Percentiles rank a stretch among this genome's conserved stretches.
Conservation (phyloP, 2,113 vertebrate species). For the Fulica atra region DNA sequence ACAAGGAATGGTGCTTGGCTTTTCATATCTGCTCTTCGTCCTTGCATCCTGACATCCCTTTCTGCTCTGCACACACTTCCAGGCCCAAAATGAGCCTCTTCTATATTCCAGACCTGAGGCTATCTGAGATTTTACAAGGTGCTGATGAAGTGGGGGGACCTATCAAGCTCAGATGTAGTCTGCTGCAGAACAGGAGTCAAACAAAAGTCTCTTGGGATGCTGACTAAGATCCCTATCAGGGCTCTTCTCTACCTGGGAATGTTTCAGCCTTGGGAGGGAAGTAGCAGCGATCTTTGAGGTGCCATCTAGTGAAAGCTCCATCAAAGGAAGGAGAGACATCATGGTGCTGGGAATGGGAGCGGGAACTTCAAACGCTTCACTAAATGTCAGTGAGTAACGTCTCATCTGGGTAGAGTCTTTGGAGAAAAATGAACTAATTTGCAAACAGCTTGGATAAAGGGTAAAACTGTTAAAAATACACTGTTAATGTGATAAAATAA, state of each 20-base stretch:
- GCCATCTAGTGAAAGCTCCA: neutral
- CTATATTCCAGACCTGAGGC: neutral
- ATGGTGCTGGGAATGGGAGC: conserved; percentile 5
- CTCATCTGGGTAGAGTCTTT: conserved; percentile 37
- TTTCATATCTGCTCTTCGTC: neutral
- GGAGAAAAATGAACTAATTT: conserved; percentile 62
- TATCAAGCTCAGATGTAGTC: neutral
- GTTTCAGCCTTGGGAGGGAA: conserved; percentile 20
- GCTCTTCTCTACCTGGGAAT: conserved; percentile 21
- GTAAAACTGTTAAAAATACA: conserved; percentile 47
- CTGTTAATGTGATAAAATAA: conserved; percentile 36
- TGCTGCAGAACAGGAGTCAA: conserved; percentile 24
- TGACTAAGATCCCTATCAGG: neutral
- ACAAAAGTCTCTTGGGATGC: neutral
- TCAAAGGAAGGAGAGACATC: neutral
- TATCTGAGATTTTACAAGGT: neutral
- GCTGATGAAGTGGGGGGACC: neutral
- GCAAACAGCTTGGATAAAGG: conserved; percentile 50
- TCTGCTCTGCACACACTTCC: fast-evolving
- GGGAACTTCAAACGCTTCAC: neutral
- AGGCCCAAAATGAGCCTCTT: neutral
- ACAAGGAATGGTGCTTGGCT: neutral
- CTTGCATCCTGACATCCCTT: neutral
- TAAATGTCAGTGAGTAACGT: neutral
- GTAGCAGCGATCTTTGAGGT: neutral